Percentiles rank a stretch among this genome's conserved stretches.
These are phyloP conservation scores for Drosophila neonasuta DNA, from an alignment of 2,888 invertebrate species.

Conservation along the genomic window DNA sequence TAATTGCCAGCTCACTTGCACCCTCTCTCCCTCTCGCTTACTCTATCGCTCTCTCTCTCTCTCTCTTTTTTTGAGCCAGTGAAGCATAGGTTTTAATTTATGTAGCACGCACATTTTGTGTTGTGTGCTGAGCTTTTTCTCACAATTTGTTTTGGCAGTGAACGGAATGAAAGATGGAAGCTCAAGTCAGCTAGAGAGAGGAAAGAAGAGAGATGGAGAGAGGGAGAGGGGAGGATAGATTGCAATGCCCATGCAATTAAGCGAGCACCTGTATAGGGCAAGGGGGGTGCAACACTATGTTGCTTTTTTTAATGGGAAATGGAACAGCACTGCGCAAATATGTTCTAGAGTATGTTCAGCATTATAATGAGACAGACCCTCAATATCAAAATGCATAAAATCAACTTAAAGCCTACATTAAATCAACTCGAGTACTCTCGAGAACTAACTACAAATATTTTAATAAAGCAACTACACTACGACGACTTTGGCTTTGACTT, in stretches of 20 bases:
- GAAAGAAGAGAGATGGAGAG: no score
- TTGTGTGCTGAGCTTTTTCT: constrained; percentile 67
- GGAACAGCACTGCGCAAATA: constrained; percentile 50
- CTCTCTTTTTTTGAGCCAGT: constrained; percentile 49
- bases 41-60: not conserved
- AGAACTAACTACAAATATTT: not conserved
- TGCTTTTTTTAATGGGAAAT: constrained; percentile 66
- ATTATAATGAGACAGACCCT: constrained; percentile 16
- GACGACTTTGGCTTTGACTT: not conserved
- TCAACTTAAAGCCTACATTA: constrained; percentile 2
- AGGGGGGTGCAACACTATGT: constrained; percentile 16
- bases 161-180: constrained; percentile 50
- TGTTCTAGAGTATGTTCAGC: constrained; percentile 28
- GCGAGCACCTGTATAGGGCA: constrained; percentile 57
- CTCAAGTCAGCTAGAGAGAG: not conserved
- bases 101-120: constrained; percentile 77
- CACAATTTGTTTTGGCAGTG: constrained; percentile 75
- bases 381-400: constrained; percentile 4
- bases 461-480: not conserved
- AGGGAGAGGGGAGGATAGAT: no score
- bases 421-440: constrained; percentile 3
- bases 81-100: constrained; percentile 77
- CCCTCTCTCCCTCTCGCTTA: constrained; percentile 19
- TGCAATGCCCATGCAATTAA: constrained; percentile 61
- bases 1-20: constrained; percentile 8